Evolutionary conservation across 1,140 invertebrate species (phyloP).

Genomic region (Listronotus oregonensis): DNA sequence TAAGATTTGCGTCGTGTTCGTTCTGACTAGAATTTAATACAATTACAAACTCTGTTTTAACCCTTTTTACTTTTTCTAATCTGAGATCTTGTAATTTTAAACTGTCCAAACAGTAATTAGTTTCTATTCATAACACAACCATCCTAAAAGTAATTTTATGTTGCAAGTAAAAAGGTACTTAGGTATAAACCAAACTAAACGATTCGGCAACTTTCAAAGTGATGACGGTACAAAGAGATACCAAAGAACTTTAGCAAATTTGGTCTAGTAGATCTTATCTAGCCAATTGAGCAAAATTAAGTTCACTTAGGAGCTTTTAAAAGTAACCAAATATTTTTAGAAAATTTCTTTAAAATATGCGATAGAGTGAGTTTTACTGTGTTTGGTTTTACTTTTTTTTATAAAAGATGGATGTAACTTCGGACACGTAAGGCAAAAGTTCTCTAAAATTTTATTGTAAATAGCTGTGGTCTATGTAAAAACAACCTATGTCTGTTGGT

Average conservation of each 20-base stretch:
- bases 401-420: no score
- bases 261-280: conserved; percentile 13
- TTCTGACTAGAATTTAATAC: no score
- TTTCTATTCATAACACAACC: conserved; percentile 6
- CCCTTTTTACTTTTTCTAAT: not conserved
- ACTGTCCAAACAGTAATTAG: conserved; percentile 20
- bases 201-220: conserved; percentile 12
- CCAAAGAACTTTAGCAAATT: conserved; percentile 15
- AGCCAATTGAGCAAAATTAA: conserved; percentile 22
- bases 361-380: not conserved
- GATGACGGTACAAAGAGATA: conserved; percentile 15
- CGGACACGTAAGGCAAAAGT: not conserved
- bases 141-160: not conserved
- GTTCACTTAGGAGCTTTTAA: not conserved
- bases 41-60: no score
- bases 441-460: not conserved
- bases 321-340: no score
- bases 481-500: no score
- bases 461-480: no score
- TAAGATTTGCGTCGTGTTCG: no score
- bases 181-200: not conserved
- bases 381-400: not conserved
- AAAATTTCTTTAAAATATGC: no score
- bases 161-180: not conserved
- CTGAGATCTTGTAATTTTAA: conserved; percentile 8